Conservation (phyloP, 2,888 invertebrate species). For the Eulithis prunata region DNA sequence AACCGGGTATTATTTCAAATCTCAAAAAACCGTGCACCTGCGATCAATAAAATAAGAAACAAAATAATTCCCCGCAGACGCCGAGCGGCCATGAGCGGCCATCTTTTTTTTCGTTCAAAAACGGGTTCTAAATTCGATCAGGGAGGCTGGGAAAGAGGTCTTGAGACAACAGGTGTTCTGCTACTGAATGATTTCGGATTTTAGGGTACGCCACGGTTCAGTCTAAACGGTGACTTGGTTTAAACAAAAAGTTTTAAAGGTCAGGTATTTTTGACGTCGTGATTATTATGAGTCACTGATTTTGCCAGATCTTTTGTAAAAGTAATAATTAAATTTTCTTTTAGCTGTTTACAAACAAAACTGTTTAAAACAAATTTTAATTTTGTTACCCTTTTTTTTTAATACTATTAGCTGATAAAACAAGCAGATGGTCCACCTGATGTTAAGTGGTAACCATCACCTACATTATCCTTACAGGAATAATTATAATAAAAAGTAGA, state of each 20-base stretch:
- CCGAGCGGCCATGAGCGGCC: slow-evolving; percentile 41
- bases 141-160: slow-evolving; percentile 66
- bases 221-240: background rate
- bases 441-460: no score
- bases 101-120: slow-evolving; percentile 62
- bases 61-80: slow-evolving; percentile 58
- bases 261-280: background rate
- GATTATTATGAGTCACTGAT: background rate
- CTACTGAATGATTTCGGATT: slow-evolving; percentile 59
- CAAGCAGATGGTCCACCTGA: no score
- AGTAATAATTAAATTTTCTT: no score
- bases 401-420: no score
- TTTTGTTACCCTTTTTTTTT: no score
- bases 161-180: slow-evolving; percentile 75
- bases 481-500: no score
- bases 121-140: slow-evolving; percentile 61
- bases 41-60: slow-evolving; percentile 63
- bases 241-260: background rate
- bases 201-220: slow-evolving; percentile 36
- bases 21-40: slow-evolving; percentile 54
- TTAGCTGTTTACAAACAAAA: no score
- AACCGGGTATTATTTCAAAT: slow-evolving; percentile 44
- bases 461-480: no score
- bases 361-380: no score
- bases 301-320: no score